Percentiles rank a stretch among this genome's conserved stretches.
Evolutionary conservation across 2,113 vertebrate genomes (phyloP).

Genomic region (Tachycineta bicolor): DNA sequence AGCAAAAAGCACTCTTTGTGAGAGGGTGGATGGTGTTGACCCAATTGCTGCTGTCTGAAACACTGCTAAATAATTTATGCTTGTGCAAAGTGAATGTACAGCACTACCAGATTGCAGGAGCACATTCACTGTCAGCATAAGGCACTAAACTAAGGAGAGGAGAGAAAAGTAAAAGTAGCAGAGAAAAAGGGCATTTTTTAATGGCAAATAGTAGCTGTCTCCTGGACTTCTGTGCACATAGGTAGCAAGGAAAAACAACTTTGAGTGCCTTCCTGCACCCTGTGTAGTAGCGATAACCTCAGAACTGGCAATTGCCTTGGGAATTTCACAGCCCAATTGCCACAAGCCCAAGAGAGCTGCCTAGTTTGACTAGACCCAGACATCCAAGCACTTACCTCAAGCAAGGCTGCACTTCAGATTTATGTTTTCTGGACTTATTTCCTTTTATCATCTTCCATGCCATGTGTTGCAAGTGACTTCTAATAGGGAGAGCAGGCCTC

Average conservation of each 20-base stretch:
- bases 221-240: background rate
- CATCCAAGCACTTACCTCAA: background rate
- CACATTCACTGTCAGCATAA: background rate
- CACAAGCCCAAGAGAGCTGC: background rate
- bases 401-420: background rate
- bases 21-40: background rate
- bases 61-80: conserved; percentile 8
- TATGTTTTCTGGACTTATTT: background rate
- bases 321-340: background rate
- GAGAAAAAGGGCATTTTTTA: background rate
- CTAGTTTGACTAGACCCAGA: background rate
- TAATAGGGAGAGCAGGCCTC: background rate
- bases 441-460: background rate
- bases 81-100: background rate
- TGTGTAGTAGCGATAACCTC: background rate
- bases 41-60: background rate
- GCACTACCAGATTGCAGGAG: background rate
- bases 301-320: background rate
- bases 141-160: background rate
- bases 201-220: background rate
- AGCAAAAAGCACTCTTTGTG: background rate
- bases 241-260: background rate
- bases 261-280: background rate
- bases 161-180: background rate
- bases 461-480: background rate